Conservation (phyloP, 2,797 vertebrate genomes). For the Galagoides demidoff region DNA sequence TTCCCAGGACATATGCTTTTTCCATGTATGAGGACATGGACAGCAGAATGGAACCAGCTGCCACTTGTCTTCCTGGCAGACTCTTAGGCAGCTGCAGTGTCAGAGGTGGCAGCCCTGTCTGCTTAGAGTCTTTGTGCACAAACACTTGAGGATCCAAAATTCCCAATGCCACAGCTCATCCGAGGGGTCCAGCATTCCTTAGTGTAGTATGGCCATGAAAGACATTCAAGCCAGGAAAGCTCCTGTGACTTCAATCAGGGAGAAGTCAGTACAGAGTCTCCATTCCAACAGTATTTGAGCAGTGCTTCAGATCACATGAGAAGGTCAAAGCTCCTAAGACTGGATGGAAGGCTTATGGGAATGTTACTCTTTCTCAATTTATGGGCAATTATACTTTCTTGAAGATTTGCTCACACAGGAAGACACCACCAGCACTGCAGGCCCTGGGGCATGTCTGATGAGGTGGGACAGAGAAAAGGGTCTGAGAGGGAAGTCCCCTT, state of each 20-base stretch:
- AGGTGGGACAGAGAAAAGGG: too few species aligned
- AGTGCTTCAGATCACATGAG: too few species aligned
- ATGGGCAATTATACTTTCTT: too few species aligned
- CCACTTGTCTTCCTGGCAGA: background rate
- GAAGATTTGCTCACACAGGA: too few species aligned
- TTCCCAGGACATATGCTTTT: background rate
- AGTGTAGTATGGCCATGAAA: background rate
- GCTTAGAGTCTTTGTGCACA: background rate
- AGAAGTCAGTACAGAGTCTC: background rate
- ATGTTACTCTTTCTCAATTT: too few species aligned
- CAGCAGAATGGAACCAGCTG: background rate
- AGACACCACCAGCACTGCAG: too few species aligned
- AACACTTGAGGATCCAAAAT: background rate
- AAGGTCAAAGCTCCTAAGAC: too few species aligned
- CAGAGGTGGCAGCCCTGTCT: background rate
- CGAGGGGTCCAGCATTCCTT: background rate
- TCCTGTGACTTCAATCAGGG: background rate
- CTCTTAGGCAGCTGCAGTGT: background rate
- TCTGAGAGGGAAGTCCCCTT: background rate
- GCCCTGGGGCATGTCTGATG: too few species aligned
- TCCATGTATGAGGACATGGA: background rate
- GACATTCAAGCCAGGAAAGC: background rate
- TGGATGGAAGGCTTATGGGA: too few species aligned
- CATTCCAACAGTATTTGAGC: background rate
- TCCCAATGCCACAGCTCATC: background rate